Base-by-base conservation (phyloP, 2,888 invertebrate species). In the Plagodis dolabraria region DNA sequence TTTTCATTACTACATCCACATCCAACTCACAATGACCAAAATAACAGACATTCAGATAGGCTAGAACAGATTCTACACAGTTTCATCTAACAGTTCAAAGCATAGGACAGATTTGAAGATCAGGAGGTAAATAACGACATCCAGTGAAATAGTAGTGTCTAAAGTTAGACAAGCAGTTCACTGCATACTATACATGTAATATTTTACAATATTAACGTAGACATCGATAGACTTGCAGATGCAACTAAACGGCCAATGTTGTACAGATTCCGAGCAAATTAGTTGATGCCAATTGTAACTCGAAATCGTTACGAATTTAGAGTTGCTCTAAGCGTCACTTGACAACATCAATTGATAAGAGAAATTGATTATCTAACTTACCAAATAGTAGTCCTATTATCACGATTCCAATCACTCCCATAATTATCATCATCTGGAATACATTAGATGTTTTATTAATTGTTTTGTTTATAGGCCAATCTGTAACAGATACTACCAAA, bases 331-430 rank as follows among this genome's bases (percentile, higher is more conserved):
- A 50, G 50, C 51, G n/a, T 70, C 67, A 76, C 71, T 68, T 64
- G 57, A 79, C 79, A 78, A 80, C 77, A 80, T 68, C 70, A 46
- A 80, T 68, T 64, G 58, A 40, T 48, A 60, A 47, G n/a, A 72
- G 66, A 70, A 57, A 61, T 75, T 72, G 78, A 70, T 53, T 34
- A 63, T 49, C 38, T 61, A 44, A 94, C 96, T 96, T 94, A 98
- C 98, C 96, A 87, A 97, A 97, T 82, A 98, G 96, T 81, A 98
- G 96, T 77, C 96, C 96, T 79, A 97, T 93, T 86, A 97, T 95
- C 71, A 96, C 94, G 76, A 96, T 93, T 64, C 96, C 96, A 85
- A 97, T 97, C 60, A 97, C 95, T 62, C 97, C 97, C 94, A 97
- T 96, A 77, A 97, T 97, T 77, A 97, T 96, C 97, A 97, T 97